Evolutionary conservation across 2,888 invertebrate species (phyloP).

Genomic region (Maniola hyperantus): DNA sequence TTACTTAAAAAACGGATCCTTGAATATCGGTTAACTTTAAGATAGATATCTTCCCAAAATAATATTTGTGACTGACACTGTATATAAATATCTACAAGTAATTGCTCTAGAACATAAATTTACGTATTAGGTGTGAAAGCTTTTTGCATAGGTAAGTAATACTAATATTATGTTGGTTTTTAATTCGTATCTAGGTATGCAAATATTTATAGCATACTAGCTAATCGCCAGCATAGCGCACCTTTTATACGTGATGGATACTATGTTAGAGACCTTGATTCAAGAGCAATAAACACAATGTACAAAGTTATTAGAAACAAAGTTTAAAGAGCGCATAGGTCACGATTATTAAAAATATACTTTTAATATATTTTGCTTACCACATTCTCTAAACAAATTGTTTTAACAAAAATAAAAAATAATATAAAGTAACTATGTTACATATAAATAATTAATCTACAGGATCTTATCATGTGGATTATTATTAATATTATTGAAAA

Average conservation of each 20-base stretch:
- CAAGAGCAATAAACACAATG: too few species aligned
- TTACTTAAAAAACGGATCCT: neutral
- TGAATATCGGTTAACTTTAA: neutral
- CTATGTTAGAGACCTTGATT: too few species aligned
- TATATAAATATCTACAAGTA: neutral
- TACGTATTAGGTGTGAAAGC: neutral
- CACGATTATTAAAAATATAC: too few species aligned
- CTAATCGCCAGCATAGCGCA: too few species aligned
- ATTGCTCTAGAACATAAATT: neutral
- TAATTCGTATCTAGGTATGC: neutral
- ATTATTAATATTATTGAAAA: neutral
- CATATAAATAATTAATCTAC: neutral
- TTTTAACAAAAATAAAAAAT: neutral
- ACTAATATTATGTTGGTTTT: neutral
- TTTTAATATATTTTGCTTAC: too few species aligned
- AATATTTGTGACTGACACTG: neutral
- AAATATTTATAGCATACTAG: constrained; percentile 5
- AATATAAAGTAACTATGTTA: constrained; percentile 6
- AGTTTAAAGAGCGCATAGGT: too few species aligned
- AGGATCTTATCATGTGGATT: constrained; percentile 13
- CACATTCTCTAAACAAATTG: neutral
- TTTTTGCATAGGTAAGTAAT: neutral
- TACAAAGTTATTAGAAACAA: too few species aligned
- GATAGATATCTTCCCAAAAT: neutral
- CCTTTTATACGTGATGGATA: too few species aligned